Evolutionary conservation across 2,797 vertebrate genomes (phyloP).

Genomic region (Sebastes jordani): DNA sequence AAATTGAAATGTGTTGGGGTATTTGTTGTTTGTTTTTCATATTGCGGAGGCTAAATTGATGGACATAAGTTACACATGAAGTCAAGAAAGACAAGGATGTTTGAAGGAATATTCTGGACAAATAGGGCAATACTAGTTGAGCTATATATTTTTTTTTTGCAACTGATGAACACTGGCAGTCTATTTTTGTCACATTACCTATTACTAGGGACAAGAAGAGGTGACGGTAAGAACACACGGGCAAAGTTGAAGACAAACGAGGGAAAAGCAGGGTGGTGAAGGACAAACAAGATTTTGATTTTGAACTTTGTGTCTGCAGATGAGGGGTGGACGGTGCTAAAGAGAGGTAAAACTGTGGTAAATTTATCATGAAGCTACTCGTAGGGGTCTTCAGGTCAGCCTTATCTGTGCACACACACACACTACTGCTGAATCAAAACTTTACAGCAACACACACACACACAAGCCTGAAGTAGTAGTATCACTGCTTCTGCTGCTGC

Average conservation of each 20-base stretch:
- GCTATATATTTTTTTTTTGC: neutral
- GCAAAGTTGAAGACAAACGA: neutral
- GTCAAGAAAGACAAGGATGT: neutral
- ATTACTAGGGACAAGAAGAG: neutral
- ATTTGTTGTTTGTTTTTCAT: neutral
- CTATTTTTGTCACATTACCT: neutral
- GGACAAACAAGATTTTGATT: neutral
- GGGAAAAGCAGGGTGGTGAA: neutral
- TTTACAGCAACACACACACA: neutral
- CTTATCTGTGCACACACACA: neutral
- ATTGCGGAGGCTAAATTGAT: neutral
- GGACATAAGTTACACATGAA: neutral
- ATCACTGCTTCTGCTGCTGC: slow-evolving; percentile 15
- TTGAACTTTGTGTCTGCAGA: neutral
- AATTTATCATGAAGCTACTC: neutral
- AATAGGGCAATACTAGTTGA: neutral
- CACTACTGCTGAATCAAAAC: neutral
- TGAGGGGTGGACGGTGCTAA: neutral
- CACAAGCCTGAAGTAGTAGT: slow-evolving; percentile 3
- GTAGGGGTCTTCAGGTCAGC: neutral
- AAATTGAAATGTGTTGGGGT: neutral
- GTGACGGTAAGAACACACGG: neutral
- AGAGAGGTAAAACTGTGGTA: neutral
- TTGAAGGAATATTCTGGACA: neutral
- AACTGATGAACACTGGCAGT: neutral